Evolutionary conservation across 2,113 vertebrate genomes (phyloP), one percentile per base, ranked within the genome.

Genomic region (Pachyramphus minor): DNA sequence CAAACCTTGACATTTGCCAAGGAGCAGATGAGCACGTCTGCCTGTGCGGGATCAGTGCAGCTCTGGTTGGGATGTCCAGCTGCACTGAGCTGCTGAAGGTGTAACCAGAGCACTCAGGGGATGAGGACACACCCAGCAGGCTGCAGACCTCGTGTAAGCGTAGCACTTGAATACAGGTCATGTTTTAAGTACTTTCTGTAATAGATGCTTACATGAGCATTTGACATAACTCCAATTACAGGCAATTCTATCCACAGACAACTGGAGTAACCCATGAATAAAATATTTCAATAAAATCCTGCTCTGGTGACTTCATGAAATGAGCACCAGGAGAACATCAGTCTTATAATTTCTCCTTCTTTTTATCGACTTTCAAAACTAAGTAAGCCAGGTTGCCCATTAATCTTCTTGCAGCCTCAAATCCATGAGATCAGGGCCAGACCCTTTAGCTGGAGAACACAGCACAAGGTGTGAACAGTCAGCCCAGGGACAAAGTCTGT

Each of bases 101-200:
- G 20, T 11, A 37, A 39, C 20, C 0, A 1, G 22, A 42, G 44
- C n/a, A 42, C 55, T 28, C 22, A 8, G 50, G 9, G 24, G 13
- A n/a, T 4, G 12, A 2, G n/a, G 22, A 12, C 14, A 17, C 10
- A 17, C 25, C n/a, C 49, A 49, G 14, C 1, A 18, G 49, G 28
- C 42, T 50, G 50, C 58, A 39, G n/a, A 44, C 66, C 30, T 58
- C 1, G 0, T 0, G 1, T 20, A 59, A 55, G 49, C 33, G 77
- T 45, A 81, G 41, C 22, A 11, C 39, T 31, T 24, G 6, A 50
- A 44, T 16, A 44, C 28, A 33, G 30, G 11, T 14, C 0, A 1
- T 21, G 27, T n/a, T 74, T 74, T 45, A 69, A 37, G 50, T 19
- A 49, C 28, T 41, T 75, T 56, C 45, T 2, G 3, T 47, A 77